These are phyloP conservation scores for Alethe castanea DNA, from an alignment of 2,113 vertebrate genomes.

Conservation along the genomic window DNA sequence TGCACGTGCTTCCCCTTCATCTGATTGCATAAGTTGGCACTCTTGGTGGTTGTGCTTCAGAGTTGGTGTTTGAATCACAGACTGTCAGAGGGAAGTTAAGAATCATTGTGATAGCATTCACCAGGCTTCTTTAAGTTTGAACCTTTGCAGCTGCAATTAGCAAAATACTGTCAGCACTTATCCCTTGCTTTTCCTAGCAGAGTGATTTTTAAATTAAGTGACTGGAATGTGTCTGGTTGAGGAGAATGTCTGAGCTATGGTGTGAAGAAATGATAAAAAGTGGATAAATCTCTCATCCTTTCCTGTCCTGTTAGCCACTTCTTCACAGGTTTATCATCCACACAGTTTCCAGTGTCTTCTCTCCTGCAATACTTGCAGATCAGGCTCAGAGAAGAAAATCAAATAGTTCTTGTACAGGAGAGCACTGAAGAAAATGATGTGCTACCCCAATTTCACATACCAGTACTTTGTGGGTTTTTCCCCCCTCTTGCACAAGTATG, in stretches of 20 bases:
- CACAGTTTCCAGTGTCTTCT: not conserved
- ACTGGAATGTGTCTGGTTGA: not conserved
- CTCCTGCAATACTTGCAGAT: not conserved
- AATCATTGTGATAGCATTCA: not conserved
- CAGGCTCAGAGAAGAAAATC: not conserved
- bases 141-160: not conserved
- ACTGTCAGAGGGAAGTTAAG: not conserved
- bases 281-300: not conserved
- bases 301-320: not conserved
- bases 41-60: not conserved
- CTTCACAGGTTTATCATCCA: not conserved
- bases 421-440: not conserved
- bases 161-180: not conserved
- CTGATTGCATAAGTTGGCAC: not conserved
- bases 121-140: not conserved
- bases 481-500: not conserved
- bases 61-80: not conserved
- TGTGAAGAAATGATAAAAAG: not conserved
- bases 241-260: not conserved
- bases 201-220: not conserved
- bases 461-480: not conserved
- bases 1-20: accelerated
- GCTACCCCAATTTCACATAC: not conserved
- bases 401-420: not conserved
- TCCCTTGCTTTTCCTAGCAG: not conserved